Evolutionary conservation across 2,888 invertebrate species (phyloP), one percentile per base, ranked within the genome.

Genomic region (Odontomyia ornata): DNA sequence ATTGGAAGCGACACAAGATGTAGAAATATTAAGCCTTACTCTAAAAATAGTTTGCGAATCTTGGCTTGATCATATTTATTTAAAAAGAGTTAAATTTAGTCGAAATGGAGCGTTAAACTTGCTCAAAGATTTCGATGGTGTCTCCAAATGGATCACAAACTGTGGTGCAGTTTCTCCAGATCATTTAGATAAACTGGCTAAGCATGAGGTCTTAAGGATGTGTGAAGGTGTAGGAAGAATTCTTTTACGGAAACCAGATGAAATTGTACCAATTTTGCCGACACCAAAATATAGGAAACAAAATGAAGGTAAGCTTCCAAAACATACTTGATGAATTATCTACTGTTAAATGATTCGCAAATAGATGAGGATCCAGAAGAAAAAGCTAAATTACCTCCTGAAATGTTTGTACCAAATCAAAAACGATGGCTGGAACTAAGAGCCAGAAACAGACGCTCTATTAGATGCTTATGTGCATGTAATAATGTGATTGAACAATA

Each of bases 381-480:
- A 11, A 89, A 90, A 77, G 89, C 90, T 30, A 88, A 93, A 82
- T 93, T 96, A 91, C 96, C 95, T 0, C 94, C 95, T 0, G 96
- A 96, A 87, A 95, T 96, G 95, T 96, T 95, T 84, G 95, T 96
- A 11, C 95, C 95, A 1, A 95, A 96, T 86, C 95, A 96, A 86
- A 93, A 95, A 84, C 93, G 95, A 82, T 96, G 95, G 95, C 88
- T 96, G 11, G 92, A 93, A 80, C 87, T 95, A 57, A 90, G 95
- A 62, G 93, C 93, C 21, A 88, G 88, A 69, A 89, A 88, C 81
- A 80, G 81, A 43, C 81, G 80, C 77, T 65, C 76, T 46, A 46
- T 80, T 46, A 78, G 79, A 67, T 80, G 79, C 69, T 77, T 82
- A 18, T 82, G 82, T 69, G 18, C 77, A 1, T 76, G 79, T 43